phyloP scores from a whole-genome alignment of 2,888 invertebrate species.

The Sisyra terminalis region DNA sequence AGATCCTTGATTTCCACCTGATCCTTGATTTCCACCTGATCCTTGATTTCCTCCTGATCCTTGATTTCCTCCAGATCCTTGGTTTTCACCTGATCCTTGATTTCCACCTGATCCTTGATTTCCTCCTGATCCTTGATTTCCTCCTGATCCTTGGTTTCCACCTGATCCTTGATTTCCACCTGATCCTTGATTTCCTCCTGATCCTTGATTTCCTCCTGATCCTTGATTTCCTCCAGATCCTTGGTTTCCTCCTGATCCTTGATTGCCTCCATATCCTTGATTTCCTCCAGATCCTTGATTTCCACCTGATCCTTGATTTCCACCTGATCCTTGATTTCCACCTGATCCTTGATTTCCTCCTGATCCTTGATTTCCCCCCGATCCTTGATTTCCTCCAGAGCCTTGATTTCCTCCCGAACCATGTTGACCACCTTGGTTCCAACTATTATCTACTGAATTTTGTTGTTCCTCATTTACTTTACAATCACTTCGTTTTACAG shows the following conservation, averaged over 20 bases:
- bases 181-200: conserved; percentile 1
- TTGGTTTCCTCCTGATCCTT: conserved; percentile 6
- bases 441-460: not conserved
- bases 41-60: conserved; percentile 9
- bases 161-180: not conserved
- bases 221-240: conserved; percentile 2
- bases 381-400: not conserved
- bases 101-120: not conserved
- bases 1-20: conserved; percentile 9
- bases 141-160: conserved; percentile 2
- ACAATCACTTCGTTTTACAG: conserved; percentile 25
- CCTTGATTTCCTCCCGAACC: not conserved
- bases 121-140: conserved; percentile 1
- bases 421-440: not conserved
- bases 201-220: conserved; percentile 1
- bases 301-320: too few species aligned
- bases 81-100: not conserved
- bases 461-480: conserved; percentile 10
- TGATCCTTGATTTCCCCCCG: not conserved
- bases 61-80: conserved; percentile 1
- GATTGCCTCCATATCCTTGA: not conserved
- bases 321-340: conserved; percentile 2
- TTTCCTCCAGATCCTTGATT: conserved; percentile 1
- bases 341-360: not conserved
- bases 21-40: conserved; percentile 4